These are phyloP conservation scores for Octodon degus DNA, from an alignment of 2,113 vertebrate genomes.

Conservation along the genomic window DNA sequence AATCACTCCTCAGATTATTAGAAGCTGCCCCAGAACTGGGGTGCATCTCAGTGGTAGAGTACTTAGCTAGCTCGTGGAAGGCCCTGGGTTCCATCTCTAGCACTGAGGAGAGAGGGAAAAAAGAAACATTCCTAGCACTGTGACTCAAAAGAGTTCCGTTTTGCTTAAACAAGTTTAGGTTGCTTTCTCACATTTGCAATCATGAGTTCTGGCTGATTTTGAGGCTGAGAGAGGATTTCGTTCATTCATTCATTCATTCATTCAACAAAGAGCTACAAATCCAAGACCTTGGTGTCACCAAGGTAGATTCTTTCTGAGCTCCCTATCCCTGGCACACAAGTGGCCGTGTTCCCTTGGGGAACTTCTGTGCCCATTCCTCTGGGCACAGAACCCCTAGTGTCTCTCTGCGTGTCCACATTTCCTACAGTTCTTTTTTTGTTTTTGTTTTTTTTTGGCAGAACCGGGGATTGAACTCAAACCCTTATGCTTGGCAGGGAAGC, in stretches of 20 bases:
- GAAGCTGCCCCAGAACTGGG: neutral
- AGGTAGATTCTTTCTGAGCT: neutral
- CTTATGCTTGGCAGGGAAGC: no score
- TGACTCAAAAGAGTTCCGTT: constrained; percentile 48
- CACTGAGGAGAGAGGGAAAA: neutral
- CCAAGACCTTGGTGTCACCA: neutral
- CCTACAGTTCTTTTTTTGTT: neutral
- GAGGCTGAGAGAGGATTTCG: constrained; percentile 35
- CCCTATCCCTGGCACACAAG: neutral
- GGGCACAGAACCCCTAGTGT: neutral
- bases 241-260: neutral
- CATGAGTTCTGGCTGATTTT: constrained; percentile 50
- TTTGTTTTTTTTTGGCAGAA: no score
- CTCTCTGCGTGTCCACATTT: neutral
- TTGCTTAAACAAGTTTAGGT: constrained; percentile 15
- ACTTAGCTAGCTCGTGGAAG: neutral
- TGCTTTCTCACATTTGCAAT: constrained; percentile 39
- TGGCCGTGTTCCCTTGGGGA: neutral
- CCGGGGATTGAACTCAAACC: no score
- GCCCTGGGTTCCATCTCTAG: neutral
- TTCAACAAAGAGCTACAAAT: constrained; percentile 37
- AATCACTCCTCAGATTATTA: neutral
- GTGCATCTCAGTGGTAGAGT: neutral
- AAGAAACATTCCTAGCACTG: neutral
- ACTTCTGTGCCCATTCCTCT: neutral